Percentiles rank a stretch among this genome's conserved stretches.
Conservation (phyloP, 2,888 invertebrate genomes). For the Lasiommata megera region DNA sequence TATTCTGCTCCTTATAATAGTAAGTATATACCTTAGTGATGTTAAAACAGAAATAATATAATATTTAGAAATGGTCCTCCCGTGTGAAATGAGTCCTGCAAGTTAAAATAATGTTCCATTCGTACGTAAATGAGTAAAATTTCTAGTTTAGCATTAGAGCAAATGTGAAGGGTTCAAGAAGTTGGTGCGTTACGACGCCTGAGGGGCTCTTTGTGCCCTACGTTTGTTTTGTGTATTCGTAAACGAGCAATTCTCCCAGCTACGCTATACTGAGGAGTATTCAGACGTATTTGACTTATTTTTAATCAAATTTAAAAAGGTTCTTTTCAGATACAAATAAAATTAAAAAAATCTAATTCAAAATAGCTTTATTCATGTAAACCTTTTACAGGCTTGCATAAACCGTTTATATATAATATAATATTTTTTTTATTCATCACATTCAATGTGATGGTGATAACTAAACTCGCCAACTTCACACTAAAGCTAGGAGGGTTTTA, state of each 20-base stretch:
- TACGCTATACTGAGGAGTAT: not conserved
- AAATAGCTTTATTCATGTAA: no score
- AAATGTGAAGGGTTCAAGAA: slow-evolving; percentile 28
- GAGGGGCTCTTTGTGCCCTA: slow-evolving; percentile 13
- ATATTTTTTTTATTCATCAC: no score
- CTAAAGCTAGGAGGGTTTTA: no score
- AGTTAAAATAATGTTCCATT: slow-evolving; percentile 25
- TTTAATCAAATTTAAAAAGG: not conserved
- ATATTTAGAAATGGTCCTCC: not conserved
- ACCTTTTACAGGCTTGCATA: no score
- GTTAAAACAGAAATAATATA: not conserved
- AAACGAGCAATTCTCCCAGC: slow-evolving; percentile 8
- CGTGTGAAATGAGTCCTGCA: slow-evolving; percentile 13
- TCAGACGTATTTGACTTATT: not conserved
- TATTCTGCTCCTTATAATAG: no score
- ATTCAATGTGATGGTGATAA: no score
- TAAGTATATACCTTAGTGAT: not conserved
- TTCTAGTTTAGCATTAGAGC: slow-evolving; percentile 28
- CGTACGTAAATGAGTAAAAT: slow-evolving; percentile 28
- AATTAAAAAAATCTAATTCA: no score
- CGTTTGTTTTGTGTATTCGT: slow-evolving; percentile 6
- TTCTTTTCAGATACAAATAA: no score
- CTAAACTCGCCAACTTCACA: no score
- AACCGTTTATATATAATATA: no score
- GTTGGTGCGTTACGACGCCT: slow-evolving; percentile 24